A percentile compares a stretch with the other conserved stretches of the same genome.
These are phyloP conservation scores for Tachystola acroxantha DNA, from an alignment of 2,888 invertebrate species.

Conservation along the genomic window DNA sequence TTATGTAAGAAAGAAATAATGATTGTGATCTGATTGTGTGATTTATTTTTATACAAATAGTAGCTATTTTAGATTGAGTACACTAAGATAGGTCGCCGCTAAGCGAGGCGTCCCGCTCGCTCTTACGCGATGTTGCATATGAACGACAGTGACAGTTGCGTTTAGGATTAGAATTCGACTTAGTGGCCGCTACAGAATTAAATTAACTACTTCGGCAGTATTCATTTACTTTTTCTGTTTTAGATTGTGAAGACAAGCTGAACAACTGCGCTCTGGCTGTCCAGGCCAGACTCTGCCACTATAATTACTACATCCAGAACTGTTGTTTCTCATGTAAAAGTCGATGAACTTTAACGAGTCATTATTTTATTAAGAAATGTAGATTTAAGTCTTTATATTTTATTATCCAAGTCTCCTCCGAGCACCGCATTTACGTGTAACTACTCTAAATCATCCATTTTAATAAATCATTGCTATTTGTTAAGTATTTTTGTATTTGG, in stretches of 20 bases:
- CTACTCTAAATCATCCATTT: slow-evolving; percentile 10
- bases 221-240: slow-evolving; percentile 17
- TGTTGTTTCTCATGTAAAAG: slow-evolving; percentile 87
- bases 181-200: too few relatives aligned
- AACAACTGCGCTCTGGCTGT: slow-evolving; percentile 89
- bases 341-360: slow-evolving; percentile 21
- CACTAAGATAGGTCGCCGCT: too few relatives aligned
- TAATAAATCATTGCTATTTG: slow-evolving; percentile 2
- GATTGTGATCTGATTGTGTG: too few relatives aligned
- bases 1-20: too few relatives aligned
- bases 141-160: too few relatives aligned
- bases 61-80: too few relatives aligned
- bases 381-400: background rate
- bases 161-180: too few relatives aligned
- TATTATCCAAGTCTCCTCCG: background rate
- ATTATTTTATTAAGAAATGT: slow-evolving; percentile 20
- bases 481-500: slow-evolving; percentile 28
- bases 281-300: slow-evolving; percentile 91
- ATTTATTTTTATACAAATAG: too few relatives aligned
- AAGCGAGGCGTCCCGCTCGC: too few relatives aligned
- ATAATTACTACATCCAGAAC: slow-evolving; percentile 89
- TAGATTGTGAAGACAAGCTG: slow-evolving; percentile 84
- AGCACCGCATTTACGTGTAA: slow-evolving; percentile 13
- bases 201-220: too few relatives aligned
- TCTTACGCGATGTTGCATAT: too few relatives aligned